Base-by-base conservation (phyloP, 1,140 invertebrate species). In the Prorops nasuta region DNA sequence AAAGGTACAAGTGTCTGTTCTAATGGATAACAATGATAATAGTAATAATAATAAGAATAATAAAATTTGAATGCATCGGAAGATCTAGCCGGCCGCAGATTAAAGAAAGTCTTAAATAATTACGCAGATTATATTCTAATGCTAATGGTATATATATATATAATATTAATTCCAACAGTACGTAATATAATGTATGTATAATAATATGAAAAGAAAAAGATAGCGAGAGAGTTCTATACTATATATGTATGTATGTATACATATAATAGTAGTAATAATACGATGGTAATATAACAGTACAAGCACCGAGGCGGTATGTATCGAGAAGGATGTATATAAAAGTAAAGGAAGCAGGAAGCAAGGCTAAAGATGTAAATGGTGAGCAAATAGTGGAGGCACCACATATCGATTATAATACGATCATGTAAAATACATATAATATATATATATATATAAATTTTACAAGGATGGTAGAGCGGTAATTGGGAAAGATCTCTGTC, bases 311-410 rank as follows among this genome's bases (percentile, higher is more conserved):
- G 64, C 60, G 56, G 56, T 54, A 52, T 63, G 51, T 60, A 56
- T 41, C 31, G n/a, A n/a, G 4, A 28, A 51, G 58, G 52, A 59
- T 50, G 10, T 6, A 28, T 6, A 28, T 6, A 28, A 28, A 28
- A 36, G 15, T 14, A 50, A 63, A 57, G 67, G 61, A 71, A 71
- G 69, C 69, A 62, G 69, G 67, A 71, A 71, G 69, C 69, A 53
- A 71, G 69, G 67, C 66, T 70, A 68, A 61, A 63, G 57, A n/a
- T n/a, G n/a, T n/a, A 64, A 17, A 53, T 52, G 60, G 67, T 68
- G 66, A 71, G 69, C 67, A 62, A 59, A 6, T 59, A 59, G 68
- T 71, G 60, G n/a, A n/a, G 59, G 53, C 69, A 64, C 63, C 63
- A 70, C 59, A 61, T 70, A 61, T 61, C 59, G 61, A 71, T 59